Base-by-base conservation (phyloP, 1,140 invertebrate species). In the Laupala kohalensis region DNA sequence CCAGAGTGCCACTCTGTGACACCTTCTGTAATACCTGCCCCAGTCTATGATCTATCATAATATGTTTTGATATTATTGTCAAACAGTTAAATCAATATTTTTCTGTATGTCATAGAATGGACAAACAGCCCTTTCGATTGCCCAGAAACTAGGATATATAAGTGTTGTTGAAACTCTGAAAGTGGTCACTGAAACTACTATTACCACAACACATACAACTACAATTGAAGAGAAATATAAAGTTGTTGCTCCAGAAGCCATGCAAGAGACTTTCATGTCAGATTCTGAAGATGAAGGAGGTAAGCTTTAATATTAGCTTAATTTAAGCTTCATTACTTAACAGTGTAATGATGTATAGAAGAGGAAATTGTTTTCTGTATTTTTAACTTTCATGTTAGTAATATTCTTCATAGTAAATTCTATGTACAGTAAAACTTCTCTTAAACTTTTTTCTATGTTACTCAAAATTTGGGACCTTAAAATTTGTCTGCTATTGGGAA, bases 241-340 rank as follows among this genome's bases (percentile, higher is more conserved):
- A 82, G 96, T 99, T 24, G 90, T 97, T 67, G 93, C 95, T 62
- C 97, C 97, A 0, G 97, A 99, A 84, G 91, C 94, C 28, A 99
- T 99, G 97, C 95, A 98, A 79, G 97, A 99, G 82, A 95, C 95
- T 29, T 95, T 98, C 82, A 94, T 99, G 86, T 97, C 95, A 64
- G 97, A 99, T 82, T 98, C 95, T 26, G 97, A 99, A 81, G 97
- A 99, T 81, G 97, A 99, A 88, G 95, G 93, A 82, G 94, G 93
- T 91, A 84, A 85, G 71, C 37, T n/a, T n/a, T n/a, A n/a, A n/a
- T n/a, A n/a, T n/a, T n/a, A n/a, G n/a, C n/a, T n/a, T n/a, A n/a
- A n/a, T n/a, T n/a, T n/a, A n/a, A n/a, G n/a, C n/a, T n/a, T n/a
- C n/a, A n/a, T n/a, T n/a, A n/a, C n/a, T n/a, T n/a, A n/a, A n/a